Evolutionary conservation across 2,797 vertebrate species (phyloP).

Genomic region (Taenioides sp.): DNA sequence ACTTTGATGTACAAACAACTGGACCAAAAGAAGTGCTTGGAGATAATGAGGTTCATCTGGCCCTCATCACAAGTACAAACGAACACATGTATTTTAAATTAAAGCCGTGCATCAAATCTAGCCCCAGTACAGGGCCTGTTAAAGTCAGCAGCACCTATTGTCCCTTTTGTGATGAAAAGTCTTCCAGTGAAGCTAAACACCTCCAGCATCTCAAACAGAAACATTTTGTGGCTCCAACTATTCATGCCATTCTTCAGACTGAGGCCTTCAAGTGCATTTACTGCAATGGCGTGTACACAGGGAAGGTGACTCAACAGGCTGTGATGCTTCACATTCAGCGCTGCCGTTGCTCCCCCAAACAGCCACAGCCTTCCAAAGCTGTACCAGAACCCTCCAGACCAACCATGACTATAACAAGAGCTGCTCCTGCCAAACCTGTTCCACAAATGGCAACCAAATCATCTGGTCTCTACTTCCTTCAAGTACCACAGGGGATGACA

Average conservation of each 20-base stretch:
- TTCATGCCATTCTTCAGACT: conserved; percentile 91
- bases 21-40: conserved; percentile 87
- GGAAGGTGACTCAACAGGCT: conserved; percentile 91
- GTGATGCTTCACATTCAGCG: conserved; percentile 92
- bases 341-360: conserved; percentile 87
- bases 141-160: conserved; percentile 77
- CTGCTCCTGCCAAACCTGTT: conserved; percentile 28
- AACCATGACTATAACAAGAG: not conserved
- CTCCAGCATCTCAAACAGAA: conserved; percentile 89
- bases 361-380: conserved; percentile 48
- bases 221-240: conserved; percentile 93
- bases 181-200: conserved; percentile 79
- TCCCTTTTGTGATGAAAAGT: conserved; percentile 89
- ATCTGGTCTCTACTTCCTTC: conserved; percentile 65
- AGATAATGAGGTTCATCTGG: conserved; percentile 88
- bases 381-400: not conserved
- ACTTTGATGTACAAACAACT: conserved; percentile 88
- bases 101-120: conserved; percentile 74
- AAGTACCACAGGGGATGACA: conserved; percentile 62
- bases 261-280: conserved; percentile 97
- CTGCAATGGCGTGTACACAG: conserved; percentile 96
- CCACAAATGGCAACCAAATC: conserved; percentile 47
- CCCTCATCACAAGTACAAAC: conserved; percentile 83
- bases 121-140: conserved; percentile 58
- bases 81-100: conserved; percentile 89